phyloP scores from a whole-genome alignment of 2,888 invertebrate species.

The Drosophila phalerata region DNA sequence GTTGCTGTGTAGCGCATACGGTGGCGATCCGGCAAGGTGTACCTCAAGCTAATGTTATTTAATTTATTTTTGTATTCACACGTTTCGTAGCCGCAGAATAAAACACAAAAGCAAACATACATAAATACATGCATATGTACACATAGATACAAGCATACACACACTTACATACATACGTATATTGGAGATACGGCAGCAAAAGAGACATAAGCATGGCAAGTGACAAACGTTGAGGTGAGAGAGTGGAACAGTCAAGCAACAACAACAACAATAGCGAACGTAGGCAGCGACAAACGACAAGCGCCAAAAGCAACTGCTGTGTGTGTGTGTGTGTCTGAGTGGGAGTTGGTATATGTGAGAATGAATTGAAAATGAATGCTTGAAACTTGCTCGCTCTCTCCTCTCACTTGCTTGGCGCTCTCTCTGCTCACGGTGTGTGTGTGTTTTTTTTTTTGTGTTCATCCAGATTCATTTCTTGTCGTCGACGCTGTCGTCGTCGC shows the following conservation, averaged over 20 bases:
- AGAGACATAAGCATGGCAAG: constrained; percentile 35
- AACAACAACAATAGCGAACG: constrained; percentile 36
- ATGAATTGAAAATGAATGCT: constrained; percentile 66
- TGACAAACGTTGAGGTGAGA: constrained; percentile 55
- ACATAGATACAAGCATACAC: not conserved
- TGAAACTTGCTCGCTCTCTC: constrained; percentile 3
- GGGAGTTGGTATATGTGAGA: constrained; percentile 51
- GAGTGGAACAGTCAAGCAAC: constrained; percentile 45
- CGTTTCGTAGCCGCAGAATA: constrained; percentile 50
- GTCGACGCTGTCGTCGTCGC: constrained; percentile 31
- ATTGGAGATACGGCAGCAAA: constrained; percentile 15
- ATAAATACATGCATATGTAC: constrained; percentile 6
- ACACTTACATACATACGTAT: constrained; percentile 8
- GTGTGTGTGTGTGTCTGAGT: constrained; percentile 26
- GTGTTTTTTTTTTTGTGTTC: too few relatives aligned
- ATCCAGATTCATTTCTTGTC: constrained; percentile 53
- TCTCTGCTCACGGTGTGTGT: constrained; percentile 13
- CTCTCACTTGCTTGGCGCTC: constrained; percentile 26
- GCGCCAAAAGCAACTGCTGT: constrained; percentile 45
- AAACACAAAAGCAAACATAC: constrained; percentile 23
- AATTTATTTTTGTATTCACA: constrained; percentile 81
- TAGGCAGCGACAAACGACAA: constrained; percentile 51
- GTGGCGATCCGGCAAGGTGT: constrained; percentile 77
- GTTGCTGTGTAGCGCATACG: constrained; percentile 48
- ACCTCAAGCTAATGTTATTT: constrained; percentile 79